Percentiles rank a stretch among this genome's conserved stretches.
Evolutionary conservation across 2,888 invertebrate species (phyloP).

Genomic region (Pantelozetes paolii): DNA sequence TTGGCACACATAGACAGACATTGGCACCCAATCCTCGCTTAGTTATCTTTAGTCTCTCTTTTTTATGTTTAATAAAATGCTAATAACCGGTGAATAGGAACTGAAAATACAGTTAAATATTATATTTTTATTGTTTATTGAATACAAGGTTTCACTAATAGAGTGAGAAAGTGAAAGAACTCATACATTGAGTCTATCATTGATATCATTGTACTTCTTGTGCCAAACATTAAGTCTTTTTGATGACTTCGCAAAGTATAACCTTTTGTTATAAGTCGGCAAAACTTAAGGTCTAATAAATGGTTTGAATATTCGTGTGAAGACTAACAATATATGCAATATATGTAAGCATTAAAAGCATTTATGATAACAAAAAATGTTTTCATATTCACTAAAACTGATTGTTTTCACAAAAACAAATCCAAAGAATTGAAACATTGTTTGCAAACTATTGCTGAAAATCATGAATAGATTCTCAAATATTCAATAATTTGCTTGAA

Average conservation of each 20-base stretch:
- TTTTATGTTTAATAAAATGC: conserved; percentile 5
- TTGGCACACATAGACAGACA: neutral
- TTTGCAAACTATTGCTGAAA: too few species aligned
- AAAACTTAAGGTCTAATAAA: conserved; percentile 7
- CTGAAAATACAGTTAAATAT: neutral
- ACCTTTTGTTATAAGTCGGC: conserved; percentile 17
- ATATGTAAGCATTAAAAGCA: too few species aligned
- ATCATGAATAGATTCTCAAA: too few species aligned
- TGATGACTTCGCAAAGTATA: conserved; percentile 2
- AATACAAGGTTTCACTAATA: conserved; percentile 3
- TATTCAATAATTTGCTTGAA: too few species aligned
- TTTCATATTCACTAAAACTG: too few species aligned
- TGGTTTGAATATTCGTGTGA: neutral
- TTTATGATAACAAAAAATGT: too few species aligned
- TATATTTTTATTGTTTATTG: conserved; percentile 20
- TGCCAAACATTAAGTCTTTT: conserved; percentile 4
- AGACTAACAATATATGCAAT: too few species aligned
- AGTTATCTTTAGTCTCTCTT: too few species aligned
- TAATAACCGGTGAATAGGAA: conserved; percentile 25
- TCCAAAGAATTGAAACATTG: too few species aligned
- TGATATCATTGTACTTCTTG: conserved; percentile 8
- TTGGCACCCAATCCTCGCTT: neutral
- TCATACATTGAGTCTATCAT: neutral
- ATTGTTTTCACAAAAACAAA: too few species aligned
- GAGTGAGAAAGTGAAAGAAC: neutral